Percentiles rank a stretch among this genome's conserved stretches.
These are phyloP conservation scores for Agapornis canus DNA, from an alignment of 2,797 vertebrate genomes.

Conservation along the genomic window DNA sequence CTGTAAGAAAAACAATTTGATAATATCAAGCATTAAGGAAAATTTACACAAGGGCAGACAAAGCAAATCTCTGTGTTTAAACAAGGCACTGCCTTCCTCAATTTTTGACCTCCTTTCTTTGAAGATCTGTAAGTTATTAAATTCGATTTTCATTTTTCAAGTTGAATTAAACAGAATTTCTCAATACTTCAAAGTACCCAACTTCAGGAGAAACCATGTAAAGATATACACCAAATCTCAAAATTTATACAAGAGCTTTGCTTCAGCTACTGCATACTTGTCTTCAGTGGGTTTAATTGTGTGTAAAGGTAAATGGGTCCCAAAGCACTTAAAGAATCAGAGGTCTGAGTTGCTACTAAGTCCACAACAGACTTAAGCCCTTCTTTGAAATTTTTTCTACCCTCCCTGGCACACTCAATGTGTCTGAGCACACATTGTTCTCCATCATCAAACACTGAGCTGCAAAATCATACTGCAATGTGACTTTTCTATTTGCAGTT, in stretches of 20 bases:
- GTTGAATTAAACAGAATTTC: conserved; percentile 7
- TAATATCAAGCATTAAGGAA: neutral
- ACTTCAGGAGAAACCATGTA: neutral
- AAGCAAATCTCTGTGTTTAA: neutral
- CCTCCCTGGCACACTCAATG: neutral
- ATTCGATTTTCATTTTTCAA: neutral
- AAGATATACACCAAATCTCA: neutral
- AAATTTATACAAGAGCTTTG: neutral
- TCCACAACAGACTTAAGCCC: neutral
- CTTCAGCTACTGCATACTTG: neutral
- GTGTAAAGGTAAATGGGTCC: neutral
- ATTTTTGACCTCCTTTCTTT: neutral
- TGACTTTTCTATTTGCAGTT: neutral
- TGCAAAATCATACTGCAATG: neutral
- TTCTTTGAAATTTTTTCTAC: neutral
- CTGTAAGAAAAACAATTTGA: neutral
- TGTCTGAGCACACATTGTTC: neutral
- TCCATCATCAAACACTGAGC: neutral
- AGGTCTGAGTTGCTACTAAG: neutral
- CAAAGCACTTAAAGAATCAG: neutral
- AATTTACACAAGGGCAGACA: conserved; percentile 21
- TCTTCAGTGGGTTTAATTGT: neutral
- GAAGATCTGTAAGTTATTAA: neutral
- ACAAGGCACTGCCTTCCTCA: neutral
- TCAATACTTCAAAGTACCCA: neutral